Conservation (phyloP, 1,140 invertebrate species). For the Drosophila seguyi region DNA sequence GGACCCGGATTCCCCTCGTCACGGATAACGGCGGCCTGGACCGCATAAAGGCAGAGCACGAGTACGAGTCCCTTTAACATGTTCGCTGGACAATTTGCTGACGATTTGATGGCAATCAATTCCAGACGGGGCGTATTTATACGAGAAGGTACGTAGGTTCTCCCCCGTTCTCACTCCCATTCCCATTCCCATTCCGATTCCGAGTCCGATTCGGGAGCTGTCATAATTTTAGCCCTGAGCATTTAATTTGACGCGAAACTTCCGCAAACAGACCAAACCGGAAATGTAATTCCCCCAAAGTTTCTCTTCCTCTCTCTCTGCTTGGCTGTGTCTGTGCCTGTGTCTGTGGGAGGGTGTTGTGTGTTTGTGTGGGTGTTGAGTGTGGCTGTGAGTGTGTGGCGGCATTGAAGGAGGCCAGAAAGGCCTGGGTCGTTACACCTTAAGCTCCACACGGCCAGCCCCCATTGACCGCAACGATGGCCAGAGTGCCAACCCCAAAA, state of each 20-base stretch:
- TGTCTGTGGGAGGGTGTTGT: conserved; percentile 24
- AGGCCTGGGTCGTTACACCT: conserved; percentile 77
- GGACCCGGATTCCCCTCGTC: conserved; percentile 7
- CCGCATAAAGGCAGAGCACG: conserved; percentile 34
- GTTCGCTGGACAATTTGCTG: conserved; percentile 55
- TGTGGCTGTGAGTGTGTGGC: conserved; percentile 39
- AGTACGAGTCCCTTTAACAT: conserved; percentile 68
- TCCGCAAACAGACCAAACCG: conserved; percentile 68
- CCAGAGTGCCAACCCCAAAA: conserved; percentile 71
- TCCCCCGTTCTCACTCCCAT: conserved; percentile 22
- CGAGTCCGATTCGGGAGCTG: conserved; percentile 51
- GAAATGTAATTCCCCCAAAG: conserved; percentile 68
- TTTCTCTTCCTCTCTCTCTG: not conserved
- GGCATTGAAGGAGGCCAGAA: conserved; percentile 70
- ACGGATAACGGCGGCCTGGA: conserved; percentile 48
- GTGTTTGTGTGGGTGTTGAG: conserved; percentile 17
- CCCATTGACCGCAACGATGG: conserved; percentile 80
- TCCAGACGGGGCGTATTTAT: conserved; percentile 67
- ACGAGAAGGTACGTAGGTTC: conserved; percentile 30
- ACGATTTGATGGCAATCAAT: conserved; percentile 56
- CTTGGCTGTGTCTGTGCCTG: conserved; percentile 27
- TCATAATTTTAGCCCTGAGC: conserved; percentile 78
- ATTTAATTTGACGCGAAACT: conserved; percentile 64
- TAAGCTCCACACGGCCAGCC: conserved; percentile 47
- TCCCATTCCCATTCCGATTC: not conserved